Evolutionary conservation across 2,888 invertebrate genomes (phyloP), one percentile per base, ranked within the genome.

Genomic region (Elysia crispata): DNA sequence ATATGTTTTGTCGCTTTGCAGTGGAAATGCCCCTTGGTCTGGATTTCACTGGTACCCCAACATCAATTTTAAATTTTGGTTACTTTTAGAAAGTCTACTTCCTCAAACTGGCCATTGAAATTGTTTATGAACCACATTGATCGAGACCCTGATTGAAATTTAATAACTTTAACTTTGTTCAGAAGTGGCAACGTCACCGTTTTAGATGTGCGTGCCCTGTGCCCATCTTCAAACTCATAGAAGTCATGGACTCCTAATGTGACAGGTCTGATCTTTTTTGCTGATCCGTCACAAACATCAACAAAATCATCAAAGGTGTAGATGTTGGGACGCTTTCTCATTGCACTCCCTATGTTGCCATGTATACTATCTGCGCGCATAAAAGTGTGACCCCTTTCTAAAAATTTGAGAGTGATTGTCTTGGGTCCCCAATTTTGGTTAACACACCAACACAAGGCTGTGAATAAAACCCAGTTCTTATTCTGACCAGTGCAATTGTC

Each of bases 261-360:
- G 28, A 66, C 30, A 23, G 23, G 66, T 66, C 13, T 25, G 66
- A 30, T 30, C 23, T 28, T 30, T 23, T 30, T 28, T 23, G 23
- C 30, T 23, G 66, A 20, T 23, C n/a, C 60, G n/a, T 60, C 28
- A 18, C n/a, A 23, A 18, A n/a, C 18, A 20, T 30, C 30, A n/a
- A 67, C 25, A 18, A 70, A 70, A 70, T 31, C 49, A 18, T 41
- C n/a, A 31, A 70, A 41, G 70, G 30, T 33, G 49, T 31, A 70
- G 31, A 70, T 33, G 30, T 70, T 70, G 30, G n/a, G 41, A 28
- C n/a, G 30, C 70, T 66, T 66, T 66, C 70, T 70, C 70, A 70
- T 70, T 33, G 30, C 31, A n/a, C 30, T 70, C 33, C 33, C 33
- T n/a, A 31, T 70, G n/a, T 41, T n/a, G n/a, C 28, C 70, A 30